A percentile compares a stretch with the other conserved stretches of the same genome.
Conservation (phyloP, 2,797 vertebrate genomes). For the Thunnus albacares region DNA sequence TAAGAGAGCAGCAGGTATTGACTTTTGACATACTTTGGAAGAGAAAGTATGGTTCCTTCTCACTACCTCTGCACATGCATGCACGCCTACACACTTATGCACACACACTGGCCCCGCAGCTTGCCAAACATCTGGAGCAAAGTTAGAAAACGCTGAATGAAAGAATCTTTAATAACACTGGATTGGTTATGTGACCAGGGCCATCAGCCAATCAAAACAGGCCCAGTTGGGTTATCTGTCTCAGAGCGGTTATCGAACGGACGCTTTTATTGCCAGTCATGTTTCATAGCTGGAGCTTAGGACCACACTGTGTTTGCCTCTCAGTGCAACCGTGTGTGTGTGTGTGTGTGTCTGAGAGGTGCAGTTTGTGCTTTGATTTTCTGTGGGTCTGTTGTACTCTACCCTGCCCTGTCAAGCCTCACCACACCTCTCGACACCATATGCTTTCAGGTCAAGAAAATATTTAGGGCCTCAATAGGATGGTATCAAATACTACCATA, state of each 20-base stretch:
- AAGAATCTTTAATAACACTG: slow-evolving; percentile 85
- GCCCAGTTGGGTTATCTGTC: slow-evolving; percentile 79
- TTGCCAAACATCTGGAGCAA: slow-evolving; percentile 87
- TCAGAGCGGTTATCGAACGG: slow-evolving; percentile 75
- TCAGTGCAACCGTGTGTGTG: slow-evolving; percentile 9
- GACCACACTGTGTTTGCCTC: slow-evolving; percentile 60
- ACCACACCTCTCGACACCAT: slow-evolving; percentile 59
- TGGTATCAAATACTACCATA: slow-evolving; percentile 82
- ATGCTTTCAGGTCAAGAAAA: slow-evolving; percentile 75
- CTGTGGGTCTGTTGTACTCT: slow-evolving; percentile 34
- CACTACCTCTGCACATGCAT: slow-evolving; percentile 52
- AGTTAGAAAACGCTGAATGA: slow-evolving; percentile 84
- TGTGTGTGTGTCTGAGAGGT: slow-evolving; percentile 45
- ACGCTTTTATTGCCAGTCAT: slow-evolving; percentile 70
- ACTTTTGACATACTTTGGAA: slow-evolving; percentile 74
- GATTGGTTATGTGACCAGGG: slow-evolving; percentile 77
- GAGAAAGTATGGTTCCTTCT: slow-evolving; percentile 64
- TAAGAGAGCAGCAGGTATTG: slow-evolving; percentile 60
- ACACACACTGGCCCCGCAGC: slow-evolving; percentile 58
- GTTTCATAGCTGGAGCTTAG: slow-evolving; percentile 57
- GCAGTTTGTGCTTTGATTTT: slow-evolving; percentile 44
- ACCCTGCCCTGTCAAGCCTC: slow-evolving; percentile 40
- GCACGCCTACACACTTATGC: slow-evolving; percentile 49
- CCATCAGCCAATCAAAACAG: slow-evolving; percentile 82
- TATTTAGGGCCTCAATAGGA: slow-evolving; percentile 75